Evolutionary conservation across 2,888 invertebrate genomes (phyloP).

Genomic region (Chymomyza procnemis): DNA sequence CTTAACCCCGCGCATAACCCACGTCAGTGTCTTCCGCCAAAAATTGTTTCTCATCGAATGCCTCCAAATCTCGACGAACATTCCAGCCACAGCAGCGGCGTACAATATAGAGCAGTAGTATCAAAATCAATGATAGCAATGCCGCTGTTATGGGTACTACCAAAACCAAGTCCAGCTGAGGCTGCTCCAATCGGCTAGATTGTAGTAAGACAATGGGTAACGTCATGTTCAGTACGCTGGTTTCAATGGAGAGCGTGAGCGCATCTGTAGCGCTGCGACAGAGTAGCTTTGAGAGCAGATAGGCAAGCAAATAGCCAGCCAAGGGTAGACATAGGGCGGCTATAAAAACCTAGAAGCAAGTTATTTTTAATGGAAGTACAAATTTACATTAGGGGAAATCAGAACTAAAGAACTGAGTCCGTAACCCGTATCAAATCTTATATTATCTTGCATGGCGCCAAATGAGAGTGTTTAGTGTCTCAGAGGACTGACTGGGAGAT

Average conservation of each 20-base stretch:
- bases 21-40: conserved; percentile 25
- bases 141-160: conserved; percentile 92
- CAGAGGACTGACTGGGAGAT: too few species aligned
- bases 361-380: neutral
- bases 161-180: conserved; percentile 90
- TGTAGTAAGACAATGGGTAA: conserved; percentile 90
- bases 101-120: conserved; percentile 81
- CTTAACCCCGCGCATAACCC: conserved; percentile 13
- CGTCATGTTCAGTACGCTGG: conserved; percentile 93
- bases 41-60: conserved; percentile 44
- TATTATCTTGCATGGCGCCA: too few species aligned
- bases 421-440: too few species aligned
- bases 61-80: conserved; percentile 37
- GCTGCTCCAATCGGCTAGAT: conserved; percentile 85
- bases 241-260: conserved; percentile 91
- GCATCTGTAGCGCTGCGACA: conserved; percentile 83
- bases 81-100: conserved; percentile 79
- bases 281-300: conserved; percentile 80
- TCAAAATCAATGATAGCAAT: conserved; percentile 92
- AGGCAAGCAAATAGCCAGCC: conserved; percentile 86
- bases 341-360: conserved; percentile 82
- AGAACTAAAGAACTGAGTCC: too few species aligned
- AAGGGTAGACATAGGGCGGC: conserved; percentile 89
- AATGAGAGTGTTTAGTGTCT: too few species aligned
- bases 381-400: neutral